Evolutionary conservation across 2,113 vertebrate genomes (phyloP).

Genomic region (Aspidoscelis tigris): DNA sequence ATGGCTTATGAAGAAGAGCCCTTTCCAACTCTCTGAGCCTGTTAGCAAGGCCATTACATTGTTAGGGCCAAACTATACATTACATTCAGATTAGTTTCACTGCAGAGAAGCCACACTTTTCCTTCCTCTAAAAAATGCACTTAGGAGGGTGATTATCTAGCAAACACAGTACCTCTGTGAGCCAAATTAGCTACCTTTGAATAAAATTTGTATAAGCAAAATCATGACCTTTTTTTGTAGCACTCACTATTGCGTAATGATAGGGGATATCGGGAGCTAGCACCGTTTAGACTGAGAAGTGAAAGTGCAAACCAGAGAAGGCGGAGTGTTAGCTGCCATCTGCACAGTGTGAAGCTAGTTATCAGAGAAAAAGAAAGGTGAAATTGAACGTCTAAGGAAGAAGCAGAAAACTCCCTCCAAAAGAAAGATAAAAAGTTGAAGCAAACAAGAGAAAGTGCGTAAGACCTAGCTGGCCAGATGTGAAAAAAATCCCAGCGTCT

Average conservation of each 20-base stretch:
- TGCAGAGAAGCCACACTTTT: neutral
- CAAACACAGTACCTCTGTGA: neutral
- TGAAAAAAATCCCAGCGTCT: too few species aligned
- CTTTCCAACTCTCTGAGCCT: neutral
- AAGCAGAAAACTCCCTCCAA: neutral
- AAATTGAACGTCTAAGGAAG: neutral
- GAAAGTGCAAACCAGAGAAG: neutral
- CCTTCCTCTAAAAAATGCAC: neutral
- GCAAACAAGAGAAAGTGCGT: neutral
- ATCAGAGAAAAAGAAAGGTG: neutral
- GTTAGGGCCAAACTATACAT: neutral
- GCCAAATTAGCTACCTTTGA: neutral
- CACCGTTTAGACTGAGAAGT: neutral
- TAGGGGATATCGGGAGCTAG: neutral
- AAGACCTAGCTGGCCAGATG: too few species aligned
- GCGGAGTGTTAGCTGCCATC: neutral
- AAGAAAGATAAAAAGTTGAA: neutral
- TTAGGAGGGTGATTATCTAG: neutral
- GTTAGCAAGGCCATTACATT: neutral
- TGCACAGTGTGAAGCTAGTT: neutral
- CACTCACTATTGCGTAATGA: neutral
- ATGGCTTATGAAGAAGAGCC: neutral
- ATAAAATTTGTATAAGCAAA: constrained; percentile 5
- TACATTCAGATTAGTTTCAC: neutral
- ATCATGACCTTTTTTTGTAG: neutral